Percentiles rank a stretch among this genome's conserved stretches.
Conservation (phyloP, 2,797 vertebrate genomes). For the Rhinichthys osculus region DNA sequence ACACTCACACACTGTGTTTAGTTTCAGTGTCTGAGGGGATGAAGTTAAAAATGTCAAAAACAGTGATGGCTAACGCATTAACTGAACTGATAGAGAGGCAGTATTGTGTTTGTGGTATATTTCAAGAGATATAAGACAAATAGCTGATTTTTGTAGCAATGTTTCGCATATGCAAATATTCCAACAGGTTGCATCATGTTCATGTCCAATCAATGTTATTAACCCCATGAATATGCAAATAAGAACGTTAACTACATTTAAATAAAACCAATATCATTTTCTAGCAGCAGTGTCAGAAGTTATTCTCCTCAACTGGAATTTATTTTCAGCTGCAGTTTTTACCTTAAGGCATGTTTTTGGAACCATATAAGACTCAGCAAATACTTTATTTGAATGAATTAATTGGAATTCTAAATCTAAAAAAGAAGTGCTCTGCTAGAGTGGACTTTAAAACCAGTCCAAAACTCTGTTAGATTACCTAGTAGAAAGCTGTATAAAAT, state of each 20-base stretch:
- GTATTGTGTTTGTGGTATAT: background rate
- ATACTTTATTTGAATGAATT: background rate
- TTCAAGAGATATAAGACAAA: background rate
- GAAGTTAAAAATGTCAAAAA: background rate
- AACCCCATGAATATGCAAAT: background rate
- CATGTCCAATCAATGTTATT: background rate
- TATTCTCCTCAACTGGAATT: background rate
- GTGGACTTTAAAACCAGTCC: background rate
- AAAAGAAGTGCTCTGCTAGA: background rate
- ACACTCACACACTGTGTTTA: background rate
- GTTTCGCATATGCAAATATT: background rate
- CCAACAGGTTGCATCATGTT: constrained; percentile 5
- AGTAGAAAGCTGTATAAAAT: background rate
- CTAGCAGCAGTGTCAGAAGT: background rate
- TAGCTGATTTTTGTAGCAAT: background rate
- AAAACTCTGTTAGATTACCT: background rate
- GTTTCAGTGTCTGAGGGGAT: background rate
- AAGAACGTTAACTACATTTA: background rate
- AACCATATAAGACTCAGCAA: background rate
- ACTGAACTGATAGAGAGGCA: background rate
- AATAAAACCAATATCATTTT: background rate
- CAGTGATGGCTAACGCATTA: background rate
- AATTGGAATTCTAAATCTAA: background rate
- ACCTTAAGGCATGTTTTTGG: background rate
- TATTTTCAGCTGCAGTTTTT: background rate